These are phyloP conservation scores for Lathamus discolor DNA, from an alignment of 2,113 vertebrate species.

Conservation along the genomic window DNA sequence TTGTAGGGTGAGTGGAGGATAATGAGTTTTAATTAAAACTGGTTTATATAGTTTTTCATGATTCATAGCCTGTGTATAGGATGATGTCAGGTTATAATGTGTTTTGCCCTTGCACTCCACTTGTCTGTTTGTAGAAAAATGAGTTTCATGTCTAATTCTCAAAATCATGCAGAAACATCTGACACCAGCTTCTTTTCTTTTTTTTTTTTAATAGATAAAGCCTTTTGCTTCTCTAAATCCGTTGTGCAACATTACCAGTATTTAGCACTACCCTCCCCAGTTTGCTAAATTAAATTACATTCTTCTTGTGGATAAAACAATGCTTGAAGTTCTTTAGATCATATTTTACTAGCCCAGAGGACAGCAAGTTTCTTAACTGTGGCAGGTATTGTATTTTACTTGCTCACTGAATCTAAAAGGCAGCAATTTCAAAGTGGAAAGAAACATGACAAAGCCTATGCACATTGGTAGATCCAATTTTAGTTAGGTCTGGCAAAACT, in stretches of 20 bases:
- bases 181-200: rapidly evolving
- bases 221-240: not conserved
- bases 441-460: not conserved
- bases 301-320: not conserved
- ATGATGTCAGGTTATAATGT: not conserved
- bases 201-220: not conserved
- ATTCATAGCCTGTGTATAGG: not conserved
- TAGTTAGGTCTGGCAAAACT: not conserved
- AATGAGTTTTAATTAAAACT: conserved; percentile 3
- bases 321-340: not conserved
- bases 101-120: not conserved
- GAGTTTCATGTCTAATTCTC: not conserved
- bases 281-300: not conserved
- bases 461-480: not conserved
- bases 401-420: not conserved
- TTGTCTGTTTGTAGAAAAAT: not conserved
- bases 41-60: not conserved
- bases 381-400: not conserved
- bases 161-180: not conserved
- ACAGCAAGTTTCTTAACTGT: not conserved
- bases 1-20: not conserved
- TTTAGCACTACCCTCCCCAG: not conserved
- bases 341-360: not conserved
- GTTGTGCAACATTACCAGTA: not conserved
- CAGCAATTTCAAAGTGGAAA: not conserved